A percentile compares a stretch with the other conserved stretches of the same genome.
Evolutionary conservation across 2,113 vertebrate genomes (phyloP).

Genomic region (Tachysurus vachellii): DNA sequence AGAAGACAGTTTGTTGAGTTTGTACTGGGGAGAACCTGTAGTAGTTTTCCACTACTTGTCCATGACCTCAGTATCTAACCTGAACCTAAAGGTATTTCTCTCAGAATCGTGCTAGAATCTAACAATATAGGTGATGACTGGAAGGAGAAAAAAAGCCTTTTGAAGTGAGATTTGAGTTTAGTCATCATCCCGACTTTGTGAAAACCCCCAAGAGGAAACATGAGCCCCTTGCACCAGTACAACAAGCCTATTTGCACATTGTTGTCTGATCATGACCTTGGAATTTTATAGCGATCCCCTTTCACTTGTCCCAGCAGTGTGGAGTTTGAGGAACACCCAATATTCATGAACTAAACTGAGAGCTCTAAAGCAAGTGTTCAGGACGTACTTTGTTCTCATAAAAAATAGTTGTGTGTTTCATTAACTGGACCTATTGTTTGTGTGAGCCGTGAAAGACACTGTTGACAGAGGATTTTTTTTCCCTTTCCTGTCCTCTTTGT

Average conservation of each 20-base stretch:
- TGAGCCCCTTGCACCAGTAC: slow-evolving; percentile 49
- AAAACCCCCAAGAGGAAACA: slow-evolving; percentile 53
- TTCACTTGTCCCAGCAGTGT: slow-evolving; percentile 16
- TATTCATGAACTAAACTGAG: slow-evolving; percentile 27
- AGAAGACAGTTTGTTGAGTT: background rate
- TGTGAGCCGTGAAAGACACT: slow-evolving; percentile 41
- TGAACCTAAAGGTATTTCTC: slow-evolving; percentile 55
- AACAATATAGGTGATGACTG: slow-evolving; percentile 47
- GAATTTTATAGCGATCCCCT: slow-evolving; percentile 48
- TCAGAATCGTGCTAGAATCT: slow-evolving; percentile 66
- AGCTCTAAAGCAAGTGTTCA: background rate
- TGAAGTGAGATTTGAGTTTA: slow-evolving; percentile 54
- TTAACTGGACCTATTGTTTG: slow-evolving; percentile 47
- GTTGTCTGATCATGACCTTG: slow-evolving; percentile 50
- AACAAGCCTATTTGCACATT: slow-evolving; percentile 32
- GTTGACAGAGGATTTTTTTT: slow-evolving; percentile 39
- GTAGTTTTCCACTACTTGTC: slow-evolving; percentile 56
- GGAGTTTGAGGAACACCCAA: slow-evolving; percentile 32
- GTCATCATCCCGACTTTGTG: slow-evolving; percentile 32
- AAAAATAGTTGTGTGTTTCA: slow-evolving; percentile 49
- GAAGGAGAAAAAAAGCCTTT: background rate
- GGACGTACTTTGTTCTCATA: slow-evolving; percentile 37
- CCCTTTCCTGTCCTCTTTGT: slow-evolving; percentile 44
- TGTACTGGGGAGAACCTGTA: background rate
- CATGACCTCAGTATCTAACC: slow-evolving; percentile 67